Percentiles rank a stretch among this genome's conserved stretches.
Evolutionary conservation across 2,888 invertebrate species (phyloP).

Genomic region (Atrina japonica): DNA sequence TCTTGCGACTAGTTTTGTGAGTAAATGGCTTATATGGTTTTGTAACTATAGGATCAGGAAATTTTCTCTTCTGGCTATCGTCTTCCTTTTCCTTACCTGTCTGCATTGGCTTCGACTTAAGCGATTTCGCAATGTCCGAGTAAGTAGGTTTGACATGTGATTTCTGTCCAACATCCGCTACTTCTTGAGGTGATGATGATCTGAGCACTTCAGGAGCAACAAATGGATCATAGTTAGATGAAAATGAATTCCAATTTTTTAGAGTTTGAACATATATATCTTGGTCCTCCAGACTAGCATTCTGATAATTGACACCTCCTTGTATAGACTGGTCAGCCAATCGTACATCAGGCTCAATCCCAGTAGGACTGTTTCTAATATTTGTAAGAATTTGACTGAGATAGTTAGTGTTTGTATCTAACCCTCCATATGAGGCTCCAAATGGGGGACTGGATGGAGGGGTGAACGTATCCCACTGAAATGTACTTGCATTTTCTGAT

Average conservation of each 20-base stretch:
- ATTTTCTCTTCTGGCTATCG: slow-evolving; percentile 28
- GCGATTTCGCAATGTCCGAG: slow-evolving; percentile 74
- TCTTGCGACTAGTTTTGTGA: slow-evolving; percentile 8
- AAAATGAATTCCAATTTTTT: slow-evolving; percentile 57
- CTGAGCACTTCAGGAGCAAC: slow-evolving; percentile 56
- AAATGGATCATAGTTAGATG: slow-evolving; percentile 64
- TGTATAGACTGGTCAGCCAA: slow-evolving; percentile 24
- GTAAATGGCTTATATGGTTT: slow-evolving; percentile 27
- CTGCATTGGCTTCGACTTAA: slow-evolving; percentile 55
- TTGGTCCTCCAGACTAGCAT: slow-evolving; percentile 58
- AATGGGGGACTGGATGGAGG: slow-evolving; percentile 49
- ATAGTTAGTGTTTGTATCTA: slow-evolving; percentile 31
- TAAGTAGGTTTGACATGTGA: slow-evolving; percentile 65
- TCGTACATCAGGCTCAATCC: slow-evolving; percentile 32
- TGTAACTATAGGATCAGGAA: slow-evolving; percentile 14
- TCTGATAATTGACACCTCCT: slow-evolving; percentile 42
- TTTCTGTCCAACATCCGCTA: slow-evolving; percentile 40
- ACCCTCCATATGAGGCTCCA: slow-evolving; percentile 39
- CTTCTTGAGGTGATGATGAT: slow-evolving; percentile 44
- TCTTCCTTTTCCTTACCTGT: slow-evolving; percentile 41
- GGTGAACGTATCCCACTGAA: slow-evolving; percentile 58
- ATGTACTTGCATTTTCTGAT: slow-evolving; percentile 36
- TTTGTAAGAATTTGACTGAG: slow-evolving; percentile 38
- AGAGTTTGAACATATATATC: slow-evolving; percentile 64
- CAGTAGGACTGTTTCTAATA: slow-evolving; percentile 26